Evolutionary conservation across 1,140 invertebrate genomes (phyloP).

Genomic region (Drosophila saltans): DNA sequence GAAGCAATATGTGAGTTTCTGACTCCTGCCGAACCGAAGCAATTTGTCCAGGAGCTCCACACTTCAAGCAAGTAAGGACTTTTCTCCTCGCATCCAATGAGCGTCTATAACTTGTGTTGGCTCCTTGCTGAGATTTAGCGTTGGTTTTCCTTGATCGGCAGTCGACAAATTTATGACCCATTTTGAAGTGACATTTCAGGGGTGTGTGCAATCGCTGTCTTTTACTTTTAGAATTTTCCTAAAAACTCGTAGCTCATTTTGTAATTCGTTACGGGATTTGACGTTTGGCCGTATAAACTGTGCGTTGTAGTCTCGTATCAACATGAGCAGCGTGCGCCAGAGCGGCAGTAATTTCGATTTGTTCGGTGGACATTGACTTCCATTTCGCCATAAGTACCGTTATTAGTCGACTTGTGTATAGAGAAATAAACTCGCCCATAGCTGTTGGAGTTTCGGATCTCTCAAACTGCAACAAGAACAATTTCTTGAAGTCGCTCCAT

Average conservation of each 20-base stretch:
- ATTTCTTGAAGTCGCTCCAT: slow-evolving; percentile 9
- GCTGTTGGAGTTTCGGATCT: background rate
- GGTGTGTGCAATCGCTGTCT: slow-evolving; percentile 1
- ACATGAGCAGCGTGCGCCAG: slow-evolving; percentile 2
- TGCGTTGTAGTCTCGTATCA: slow-evolving; percentile 17
- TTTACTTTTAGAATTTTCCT: slow-evolving; percentile 2
- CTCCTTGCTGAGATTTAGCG: background rate
- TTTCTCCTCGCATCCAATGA: background rate
- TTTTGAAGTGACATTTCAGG: slow-evolving; percentile 20
- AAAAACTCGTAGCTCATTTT: slow-evolving; percentile 10
- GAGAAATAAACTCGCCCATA: slow-evolving; percentile 6
- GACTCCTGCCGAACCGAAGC: background rate
- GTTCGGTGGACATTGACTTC: background rate
- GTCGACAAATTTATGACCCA: slow-evolving; percentile 22
- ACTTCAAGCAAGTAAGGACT: slow-evolving; percentile 18
- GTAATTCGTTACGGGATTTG: slow-evolving; percentile 18
- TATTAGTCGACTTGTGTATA: slow-evolving; percentile 21
- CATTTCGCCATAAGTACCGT: no score
- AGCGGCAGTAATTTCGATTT: background rate
- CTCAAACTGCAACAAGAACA: slow-evolving; percentile 16
- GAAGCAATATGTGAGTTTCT: no score
- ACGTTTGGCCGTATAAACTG: slow-evolving; percentile 10
- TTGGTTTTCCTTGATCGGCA: slow-evolving; percentile 7
- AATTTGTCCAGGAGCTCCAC: slow-evolving; percentile 9
- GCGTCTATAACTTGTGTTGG: slow-evolving; percentile 4